Evolutionary conservation across 2,113 vertebrate species (phyloP), one percentile per base, ranked within the genome.

Genomic region (Varanus komodoensis): DNA sequence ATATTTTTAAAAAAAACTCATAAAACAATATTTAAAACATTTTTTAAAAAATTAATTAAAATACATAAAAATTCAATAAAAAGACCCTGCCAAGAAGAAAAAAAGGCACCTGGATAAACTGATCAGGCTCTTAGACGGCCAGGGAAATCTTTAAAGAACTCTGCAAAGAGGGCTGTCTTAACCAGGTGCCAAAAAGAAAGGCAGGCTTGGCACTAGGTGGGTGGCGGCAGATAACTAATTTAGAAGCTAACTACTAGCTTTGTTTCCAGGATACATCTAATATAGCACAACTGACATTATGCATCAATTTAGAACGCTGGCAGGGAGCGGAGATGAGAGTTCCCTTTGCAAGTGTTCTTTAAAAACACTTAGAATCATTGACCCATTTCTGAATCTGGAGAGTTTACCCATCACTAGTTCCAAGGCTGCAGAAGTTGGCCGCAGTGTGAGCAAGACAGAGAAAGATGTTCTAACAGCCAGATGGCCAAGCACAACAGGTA

Each of bases 351-450:
- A 78, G 44, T 25, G 44, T 21, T 78, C 8, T 7, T 77, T 48
- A 44, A 78, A 78, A 78, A 21, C 27, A 78, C 21, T 25, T 78
- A 27, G 44, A 78, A 78, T 48, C 7, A 48, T 15, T 75, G 1
- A 75, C 34, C n/a, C 74, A 75, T 78, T 78, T 25, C 21, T 78
- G 74, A 48, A 48, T 78, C 19, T 25, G 21, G 19, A 21, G 44
- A 48, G 21, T 78, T 23, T 78, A 19, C 38, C 19, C 14, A 44
- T 77, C 34, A 21, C 87, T 85, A 4, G 64, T 90, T 93, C 91
- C 68, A 88, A 87, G 88, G 19, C 14, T 77, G 0, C 25, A 82
- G 80, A 87, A 88, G 73, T 5, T 89, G 3, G 27, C 44, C 3
- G 5, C 27, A 8, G 29, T 54, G 1, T 91, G 17, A 32, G 4